A percentile compares a stretch with the other conserved stretches of the same genome.
phyloP scores from a whole-genome alignment of 2,797 vertebrate species.

The Enteromius thamalakanensis region DNA sequence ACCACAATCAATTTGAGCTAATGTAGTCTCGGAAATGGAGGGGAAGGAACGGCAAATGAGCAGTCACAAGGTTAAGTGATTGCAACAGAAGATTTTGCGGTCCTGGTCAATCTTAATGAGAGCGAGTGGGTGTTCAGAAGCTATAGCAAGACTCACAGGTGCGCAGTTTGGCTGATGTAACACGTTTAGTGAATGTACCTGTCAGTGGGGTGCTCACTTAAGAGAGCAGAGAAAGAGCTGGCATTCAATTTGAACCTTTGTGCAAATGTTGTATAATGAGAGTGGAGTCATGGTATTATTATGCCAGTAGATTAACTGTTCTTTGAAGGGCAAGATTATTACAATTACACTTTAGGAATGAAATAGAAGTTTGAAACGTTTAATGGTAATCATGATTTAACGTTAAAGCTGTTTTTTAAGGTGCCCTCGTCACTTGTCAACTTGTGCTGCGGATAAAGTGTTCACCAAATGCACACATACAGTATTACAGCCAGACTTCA shows the following conservation, averaged over 20 bases:
- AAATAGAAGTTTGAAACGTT: not conserved
- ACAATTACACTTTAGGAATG: not conserved
- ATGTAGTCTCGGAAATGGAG: conserved; percentile 1
- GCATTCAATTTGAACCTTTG: conserved; percentile 19
- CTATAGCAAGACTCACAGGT: not conserved
- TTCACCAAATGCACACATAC: not conserved
- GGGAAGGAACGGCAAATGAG: not conserved
- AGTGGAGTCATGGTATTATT: not conserved
- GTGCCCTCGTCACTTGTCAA: not conserved
- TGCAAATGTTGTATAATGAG: not conserved
- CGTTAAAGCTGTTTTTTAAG: not conserved
- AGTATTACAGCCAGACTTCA: no score
- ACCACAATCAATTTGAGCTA: not conserved
- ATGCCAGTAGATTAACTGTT: conserved; percentile 8
- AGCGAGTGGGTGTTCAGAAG: conserved; percentile 6
- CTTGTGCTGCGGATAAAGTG: not conserved
- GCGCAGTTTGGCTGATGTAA: conserved; percentile 1
- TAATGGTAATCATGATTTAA: not conserved
- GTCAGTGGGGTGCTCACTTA: conserved; percentile 11
- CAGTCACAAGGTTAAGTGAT: not conserved
- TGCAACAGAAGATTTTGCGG: conserved; percentile 8
- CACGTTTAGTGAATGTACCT: conserved; percentile 11
- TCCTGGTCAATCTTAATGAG: conserved; percentile 25
- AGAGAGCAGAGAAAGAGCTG: not conserved
- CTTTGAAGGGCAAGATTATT: not conserved